Conservation (phyloP, 1,140 invertebrate species). For the Drosophila gunungcola region DNA sequence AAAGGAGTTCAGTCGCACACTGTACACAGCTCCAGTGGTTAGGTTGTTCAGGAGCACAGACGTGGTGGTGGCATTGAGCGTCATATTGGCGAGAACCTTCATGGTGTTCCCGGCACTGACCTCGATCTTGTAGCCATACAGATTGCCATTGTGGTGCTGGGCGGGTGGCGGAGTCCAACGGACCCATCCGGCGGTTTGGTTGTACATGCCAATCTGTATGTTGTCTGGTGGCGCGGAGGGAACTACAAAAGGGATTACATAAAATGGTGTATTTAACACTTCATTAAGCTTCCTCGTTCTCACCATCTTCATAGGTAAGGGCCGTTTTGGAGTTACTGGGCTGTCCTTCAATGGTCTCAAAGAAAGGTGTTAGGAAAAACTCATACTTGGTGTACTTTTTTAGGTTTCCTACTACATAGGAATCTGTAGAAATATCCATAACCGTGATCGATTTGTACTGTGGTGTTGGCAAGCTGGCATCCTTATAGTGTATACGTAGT, state of each 20-base stretch:
- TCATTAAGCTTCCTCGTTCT: slow-evolving; percentile 28
- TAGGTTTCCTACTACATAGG: slow-evolving; percentile 89
- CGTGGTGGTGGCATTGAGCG: slow-evolving; percentile 90
- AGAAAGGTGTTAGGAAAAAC: slow-evolving; percentile 95
- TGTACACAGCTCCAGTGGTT: slow-evolving; percentile 89
- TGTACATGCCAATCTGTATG: slow-evolving; percentile 93
- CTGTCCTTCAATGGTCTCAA: slow-evolving; percentile 92
- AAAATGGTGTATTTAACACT: neutral
- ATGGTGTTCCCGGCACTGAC: slow-evolving; percentile 82
- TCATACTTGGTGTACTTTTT: slow-evolving; percentile 94
- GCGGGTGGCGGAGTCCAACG: slow-evolving; percentile 92
- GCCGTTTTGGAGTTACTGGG: slow-evolving; percentile 91
- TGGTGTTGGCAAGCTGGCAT: slow-evolving; percentile 88
- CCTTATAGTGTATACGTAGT: slow-evolving; percentile 96
- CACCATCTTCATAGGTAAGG: slow-evolving; percentile 90
- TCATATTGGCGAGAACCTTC: slow-evolving; percentile 89
- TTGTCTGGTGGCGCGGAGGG: slow-evolving; percentile 93
- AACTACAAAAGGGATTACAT: slow-evolving; percentile 84
- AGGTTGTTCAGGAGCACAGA: slow-evolving; percentile 90
- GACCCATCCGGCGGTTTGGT: slow-evolving; percentile 90
- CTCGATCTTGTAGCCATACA: slow-evolving; percentile 92
- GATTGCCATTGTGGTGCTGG: slow-evolving; percentile 91
- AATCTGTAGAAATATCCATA: slow-evolving; percentile 88
- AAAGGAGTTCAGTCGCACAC: slow-evolving; percentile 90
- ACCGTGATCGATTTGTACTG: slow-evolving; percentile 90